phyloP scores from a whole-genome alignment of 2,888 invertebrate genomes.

The Silvanus unidentatus region DNA sequence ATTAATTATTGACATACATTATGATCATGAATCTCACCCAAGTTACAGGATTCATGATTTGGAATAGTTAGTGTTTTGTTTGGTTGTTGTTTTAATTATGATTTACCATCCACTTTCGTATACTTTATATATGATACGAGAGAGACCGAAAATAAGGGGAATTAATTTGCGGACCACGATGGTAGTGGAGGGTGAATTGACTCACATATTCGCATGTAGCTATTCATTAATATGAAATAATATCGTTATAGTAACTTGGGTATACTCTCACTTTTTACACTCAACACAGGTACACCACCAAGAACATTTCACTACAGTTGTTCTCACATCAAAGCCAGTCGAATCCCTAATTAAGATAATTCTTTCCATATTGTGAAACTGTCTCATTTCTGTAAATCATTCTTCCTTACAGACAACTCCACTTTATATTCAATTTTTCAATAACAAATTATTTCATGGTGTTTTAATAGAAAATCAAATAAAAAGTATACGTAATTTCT shows the following conservation, averaged over 20 bases:
- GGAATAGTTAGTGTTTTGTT: neutral
- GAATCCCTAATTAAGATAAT: too few species aligned
- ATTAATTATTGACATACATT: neutral
- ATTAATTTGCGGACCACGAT: too few species aligned
- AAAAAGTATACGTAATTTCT: too few species aligned
- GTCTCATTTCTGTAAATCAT: too few species aligned
- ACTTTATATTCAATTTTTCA: too few species aligned
- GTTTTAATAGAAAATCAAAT: too few species aligned
- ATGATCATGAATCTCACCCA: neutral
- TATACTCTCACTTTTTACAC: neutral
- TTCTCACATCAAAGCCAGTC: too few species aligned
- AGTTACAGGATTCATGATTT: neutral
- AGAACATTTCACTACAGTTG: neutral
- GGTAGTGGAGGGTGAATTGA: too few species aligned
- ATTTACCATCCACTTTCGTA: neutral
- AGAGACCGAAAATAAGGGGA: neutral
- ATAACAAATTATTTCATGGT: too few species aligned
- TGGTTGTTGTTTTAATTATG: constrained; percentile 5
- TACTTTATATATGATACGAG: neutral
- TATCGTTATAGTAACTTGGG: neutral
- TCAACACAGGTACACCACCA: neutral
- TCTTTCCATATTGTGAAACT: too few species aligned
- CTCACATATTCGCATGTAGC: neutral
- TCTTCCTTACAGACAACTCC: too few species aligned
- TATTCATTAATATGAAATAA: neutral